These are phyloP conservation scores for Gallinago jamesoni DNA, from an alignment of 2,113 vertebrate genomes.

Conservation along the genomic window DNA sequence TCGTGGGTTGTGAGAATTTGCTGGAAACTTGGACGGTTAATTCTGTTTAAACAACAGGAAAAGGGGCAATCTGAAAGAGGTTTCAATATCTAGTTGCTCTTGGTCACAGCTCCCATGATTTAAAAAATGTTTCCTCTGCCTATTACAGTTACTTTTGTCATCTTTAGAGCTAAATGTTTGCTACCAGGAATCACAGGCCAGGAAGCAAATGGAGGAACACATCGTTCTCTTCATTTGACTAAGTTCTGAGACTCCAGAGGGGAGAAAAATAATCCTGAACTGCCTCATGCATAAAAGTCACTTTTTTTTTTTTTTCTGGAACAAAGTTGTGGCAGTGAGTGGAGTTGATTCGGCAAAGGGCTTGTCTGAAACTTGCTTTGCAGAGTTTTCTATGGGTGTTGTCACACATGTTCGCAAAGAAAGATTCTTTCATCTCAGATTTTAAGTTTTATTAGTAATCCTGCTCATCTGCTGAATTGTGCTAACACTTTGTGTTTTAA, in stretches of 20 bases:
- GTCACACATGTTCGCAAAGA: not conserved
- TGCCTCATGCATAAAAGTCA: not conserved
- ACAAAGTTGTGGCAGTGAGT: accelerated
- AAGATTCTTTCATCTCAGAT: not conserved
- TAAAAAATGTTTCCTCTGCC: not conserved
- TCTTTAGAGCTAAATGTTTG: not conserved
- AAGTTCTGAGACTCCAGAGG: not conserved
- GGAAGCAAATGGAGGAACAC: not conserved
- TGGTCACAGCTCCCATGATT: not conserved
- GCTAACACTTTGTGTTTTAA: not conserved
- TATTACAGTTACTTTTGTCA: not conserved
- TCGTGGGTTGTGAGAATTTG: not conserved
- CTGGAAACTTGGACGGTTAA: not conserved
- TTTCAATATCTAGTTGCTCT: not conserved
- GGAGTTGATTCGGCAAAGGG: not conserved
- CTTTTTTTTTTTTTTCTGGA: not conserved
- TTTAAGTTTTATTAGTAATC: not conserved
- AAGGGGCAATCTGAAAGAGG: not conserved
- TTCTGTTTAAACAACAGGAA: not conserved
- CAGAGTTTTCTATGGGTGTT: not conserved
- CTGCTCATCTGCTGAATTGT: not conserved
- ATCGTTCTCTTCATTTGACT: not conserved
- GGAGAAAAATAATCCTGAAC: not conserved
- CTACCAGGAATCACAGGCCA: not conserved
- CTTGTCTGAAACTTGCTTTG: not conserved